Evolutionary conservation across 1,140 invertebrate species (phyloP), one percentile per base, ranked within the genome.

Genomic region (Zophobas atratus): DNA sequence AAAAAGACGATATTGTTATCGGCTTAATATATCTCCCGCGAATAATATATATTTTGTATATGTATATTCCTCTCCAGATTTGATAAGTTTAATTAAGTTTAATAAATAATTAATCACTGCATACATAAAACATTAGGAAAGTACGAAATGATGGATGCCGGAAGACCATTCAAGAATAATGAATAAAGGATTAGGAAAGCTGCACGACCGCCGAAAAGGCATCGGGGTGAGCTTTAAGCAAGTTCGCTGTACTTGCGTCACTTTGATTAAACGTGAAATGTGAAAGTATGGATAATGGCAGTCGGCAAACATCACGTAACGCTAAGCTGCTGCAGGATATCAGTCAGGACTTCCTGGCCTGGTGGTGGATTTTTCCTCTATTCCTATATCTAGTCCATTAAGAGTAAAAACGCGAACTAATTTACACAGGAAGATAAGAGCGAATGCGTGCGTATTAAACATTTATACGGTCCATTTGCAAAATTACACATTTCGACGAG

Each of bases 401-500:
- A 49, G 53, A 72, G 63, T 74, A 72, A 77, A 77, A 77, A 77
- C 57, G 39, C 55, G 46, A 57, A 51, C 71, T 77, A 57, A 77
- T 77, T 73, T 77, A 55, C 56, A 67, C 70, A 48, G 46, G 70
- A 57, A 74, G 46, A 77, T 57, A 74, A 63, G 76, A 70, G 76
- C 63, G 67, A 77, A 77, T 70, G 76, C 76, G 55, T 70, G 38
- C 55, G 39, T 77, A 77, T 77, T 77, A 77, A 77, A 77, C 76
- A 77, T 77, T 77, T 77, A 77, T 77, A 73, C 70, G 76, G 70
- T 77, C 76, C 76, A 77, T 77, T 77, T 77, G 76, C 55, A 77
- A 77, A 77, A 77, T 77, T 77, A 77, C 76, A 77, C 76, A 77
- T 77, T 77, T 77, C 76, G 70, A 77, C 76, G 76, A 72, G 76